Conservation (phyloP, 2,797 vertebrate species). For the Pangasius djambal region DNA sequence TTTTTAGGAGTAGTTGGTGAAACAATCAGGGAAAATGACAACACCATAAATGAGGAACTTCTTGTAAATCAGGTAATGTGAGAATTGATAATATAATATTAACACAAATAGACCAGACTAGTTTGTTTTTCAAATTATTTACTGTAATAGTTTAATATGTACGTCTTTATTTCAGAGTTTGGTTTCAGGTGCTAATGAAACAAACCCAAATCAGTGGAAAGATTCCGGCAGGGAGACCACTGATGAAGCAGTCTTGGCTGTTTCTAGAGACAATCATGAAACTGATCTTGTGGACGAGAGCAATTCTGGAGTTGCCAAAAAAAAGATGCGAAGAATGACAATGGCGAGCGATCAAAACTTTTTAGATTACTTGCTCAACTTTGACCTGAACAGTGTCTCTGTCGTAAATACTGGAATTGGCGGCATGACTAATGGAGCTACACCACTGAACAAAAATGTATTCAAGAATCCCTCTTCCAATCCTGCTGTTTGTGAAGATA, state of each 20-base stretch:
- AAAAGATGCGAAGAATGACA: conserved; percentile 33
- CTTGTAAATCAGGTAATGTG: conserved; percentile 27
- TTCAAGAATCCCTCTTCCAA: background rate
- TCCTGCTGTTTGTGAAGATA: conserved; percentile 12
- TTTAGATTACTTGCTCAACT: conserved; percentile 56
- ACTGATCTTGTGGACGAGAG: background rate
- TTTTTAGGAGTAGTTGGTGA: conserved; percentile 45
- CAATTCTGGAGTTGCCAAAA: conserved; percentile 23
- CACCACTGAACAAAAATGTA: conserved; percentile 30
- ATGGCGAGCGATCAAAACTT: conserved; percentile 30
- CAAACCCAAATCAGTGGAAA: background rate
- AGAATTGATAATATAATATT: background rate
- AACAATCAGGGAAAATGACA: conserved; percentile 5
- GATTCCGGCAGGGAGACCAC: background rate
- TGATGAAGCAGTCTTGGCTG: conserved; percentile 15
- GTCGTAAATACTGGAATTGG: conserved; percentile 22
- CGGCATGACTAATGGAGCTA: conserved; percentile 15
- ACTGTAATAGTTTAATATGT: background rate
- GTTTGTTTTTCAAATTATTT: background rate
- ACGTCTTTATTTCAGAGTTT: conserved; percentile 36
- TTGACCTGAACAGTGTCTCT: conserved; percentile 42
- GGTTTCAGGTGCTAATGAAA: conserved; percentile 23
- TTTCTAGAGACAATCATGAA: background rate
- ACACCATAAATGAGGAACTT: conserved; percentile 3
- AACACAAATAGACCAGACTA: background rate